These are phyloP conservation scores for Caenorhabditis latens DNA, from an alignment of 1,140 invertebrate species.

Conservation along the genomic window DNA sequence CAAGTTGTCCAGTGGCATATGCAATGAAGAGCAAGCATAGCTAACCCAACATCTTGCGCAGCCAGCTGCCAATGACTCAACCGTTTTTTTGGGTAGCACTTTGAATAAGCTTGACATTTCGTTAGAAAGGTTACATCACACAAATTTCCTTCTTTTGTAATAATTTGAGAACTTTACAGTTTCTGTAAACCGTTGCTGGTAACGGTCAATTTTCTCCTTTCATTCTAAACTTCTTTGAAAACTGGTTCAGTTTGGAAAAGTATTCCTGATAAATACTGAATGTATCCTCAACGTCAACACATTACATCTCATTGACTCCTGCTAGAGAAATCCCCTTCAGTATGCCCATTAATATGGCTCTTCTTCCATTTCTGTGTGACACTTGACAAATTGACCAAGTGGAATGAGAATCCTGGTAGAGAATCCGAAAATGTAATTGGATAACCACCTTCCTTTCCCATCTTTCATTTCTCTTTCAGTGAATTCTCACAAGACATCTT, in stretches of 20 bases:
- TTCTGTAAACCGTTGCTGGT: no score
- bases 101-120: not conserved
- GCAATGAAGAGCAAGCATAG: conserved; percentile 8
- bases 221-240: no score
- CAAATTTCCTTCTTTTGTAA: not conserved
- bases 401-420: not conserved
- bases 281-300: no score
- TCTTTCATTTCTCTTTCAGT: not conserved
- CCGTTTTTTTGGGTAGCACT: no score
- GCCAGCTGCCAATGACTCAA: not conserved
- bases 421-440: conserved; percentile 17
- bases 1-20: conserved; percentile 23
- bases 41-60: not conserved
- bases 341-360: not conserved
- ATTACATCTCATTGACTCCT: no score
- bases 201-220: no score
- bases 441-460: not conserved
- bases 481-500: not conserved
- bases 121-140: not conserved
- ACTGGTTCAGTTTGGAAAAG: no score
- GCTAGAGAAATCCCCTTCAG: not conserved
- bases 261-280: no score
- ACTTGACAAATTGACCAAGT: conserved; percentile 48
- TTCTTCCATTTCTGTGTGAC: not conserved
- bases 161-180: no score